Evolutionary conservation across 2,797 vertebrate genomes (phyloP).

Genomic region (Sebastes iracundus): DNA sequence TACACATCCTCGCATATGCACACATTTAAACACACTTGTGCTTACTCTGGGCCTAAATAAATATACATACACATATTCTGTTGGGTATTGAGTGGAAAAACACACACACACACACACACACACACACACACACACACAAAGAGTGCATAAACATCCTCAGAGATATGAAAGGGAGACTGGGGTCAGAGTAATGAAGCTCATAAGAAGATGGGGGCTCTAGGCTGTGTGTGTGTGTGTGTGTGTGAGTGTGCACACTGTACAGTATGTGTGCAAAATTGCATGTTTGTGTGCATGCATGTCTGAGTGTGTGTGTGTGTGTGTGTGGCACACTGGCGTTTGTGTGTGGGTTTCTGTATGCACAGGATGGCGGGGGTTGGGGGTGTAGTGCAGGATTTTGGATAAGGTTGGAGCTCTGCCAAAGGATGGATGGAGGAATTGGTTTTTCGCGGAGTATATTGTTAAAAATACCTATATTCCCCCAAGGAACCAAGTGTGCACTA

Average conservation of each 20-base stretch:
- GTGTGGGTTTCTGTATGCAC: conserved; percentile 63
- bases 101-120: conserved; percentile 5
- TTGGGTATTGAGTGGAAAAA: conserved; percentile 44
- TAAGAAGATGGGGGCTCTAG: conserved; percentile 65
- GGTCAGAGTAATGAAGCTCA: conserved; percentile 80
- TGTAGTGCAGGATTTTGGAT: conserved; percentile 68
- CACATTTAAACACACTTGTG: conserved; percentile 48
- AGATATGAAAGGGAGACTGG: conserved; percentile 71
- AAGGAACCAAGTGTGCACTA: conserved; percentile 56
- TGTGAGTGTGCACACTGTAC: conserved; percentile 19
- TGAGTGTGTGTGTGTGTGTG: conserved; percentile 1
- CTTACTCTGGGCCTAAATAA: conserved; percentile 54
- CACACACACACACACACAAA: background rate
- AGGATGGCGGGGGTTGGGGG: conserved; percentile 53
- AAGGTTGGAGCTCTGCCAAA: conserved; percentile 69
- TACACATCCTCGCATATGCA: conserved; percentile 9
- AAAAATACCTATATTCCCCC: conserved; percentile 74
- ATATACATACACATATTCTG: conserved; percentile 49
- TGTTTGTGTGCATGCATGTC: conserved; percentile 18
- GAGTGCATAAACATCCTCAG: conserved; percentile 62
- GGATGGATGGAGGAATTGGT: conserved; percentile 63
- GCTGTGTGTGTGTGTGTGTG: conserved; percentile 54
- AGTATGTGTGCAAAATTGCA: conserved; percentile 16
- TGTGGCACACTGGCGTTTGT: conserved; percentile 20
- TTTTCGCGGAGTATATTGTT: conserved; percentile 64